Percentiles rank a stretch among this genome's conserved stretches.
Evolutionary conservation across 1,140 invertebrate species (phyloP).

Genomic region (Wiebesia pumilae): DNA sequence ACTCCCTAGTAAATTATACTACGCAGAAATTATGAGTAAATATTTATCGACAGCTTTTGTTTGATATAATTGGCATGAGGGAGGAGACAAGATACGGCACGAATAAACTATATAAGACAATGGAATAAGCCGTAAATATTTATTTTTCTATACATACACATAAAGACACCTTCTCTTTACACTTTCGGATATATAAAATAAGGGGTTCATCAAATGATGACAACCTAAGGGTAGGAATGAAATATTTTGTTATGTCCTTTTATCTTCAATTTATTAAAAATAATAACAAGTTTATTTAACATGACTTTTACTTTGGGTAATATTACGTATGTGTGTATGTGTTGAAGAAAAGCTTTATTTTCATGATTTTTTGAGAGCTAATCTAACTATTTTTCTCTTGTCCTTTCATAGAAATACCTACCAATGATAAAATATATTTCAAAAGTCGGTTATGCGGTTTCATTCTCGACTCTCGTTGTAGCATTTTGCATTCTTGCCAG

Average conservation of each 20-base stretch:
- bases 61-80: constrained; percentile 17
- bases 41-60: constrained; percentile 36
- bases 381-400: neutral
- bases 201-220: neutral
- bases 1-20: constrained; percentile 17
- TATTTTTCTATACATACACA: constrained; percentile 29
- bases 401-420: constrained; percentile 65
- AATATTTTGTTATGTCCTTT: neutral
- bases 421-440: constrained; percentile 80
- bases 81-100: neutral
- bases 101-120: neutral
- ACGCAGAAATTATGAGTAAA: neutral
- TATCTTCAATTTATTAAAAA: neutral
- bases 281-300: no score
- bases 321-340: no score
- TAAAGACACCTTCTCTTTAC: neutral
- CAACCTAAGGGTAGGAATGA: neutral
- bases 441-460: constrained; percentile 82
- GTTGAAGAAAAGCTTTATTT: no score
- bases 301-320: no score
- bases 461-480: constrained; percentile 79
- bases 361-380: neutral
- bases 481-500: constrained; percentile 81
- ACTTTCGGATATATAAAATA: neutral
- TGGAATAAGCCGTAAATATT: constrained; percentile 25